Evolutionary conservation across 2,888 invertebrate genomes (phyloP).

Genomic region (Dicycla oo): DNA sequence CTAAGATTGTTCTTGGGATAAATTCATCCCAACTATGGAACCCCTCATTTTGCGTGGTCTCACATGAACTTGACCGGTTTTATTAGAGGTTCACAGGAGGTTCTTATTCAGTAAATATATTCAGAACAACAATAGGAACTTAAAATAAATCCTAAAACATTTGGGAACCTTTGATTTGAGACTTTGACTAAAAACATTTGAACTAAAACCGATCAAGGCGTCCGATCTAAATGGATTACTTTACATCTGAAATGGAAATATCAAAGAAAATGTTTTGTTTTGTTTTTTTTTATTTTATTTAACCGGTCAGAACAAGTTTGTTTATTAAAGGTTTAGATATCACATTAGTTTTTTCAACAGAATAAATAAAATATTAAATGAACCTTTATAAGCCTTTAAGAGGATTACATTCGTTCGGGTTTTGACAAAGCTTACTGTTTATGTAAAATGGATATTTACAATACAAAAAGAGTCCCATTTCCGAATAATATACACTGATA

Average conservation of each 20-base stretch:
- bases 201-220: slow-evolving; percentile 14
- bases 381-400: slow-evolving; percentile 38
- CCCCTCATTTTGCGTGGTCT: no score
- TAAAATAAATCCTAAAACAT: slow-evolving; percentile 8
- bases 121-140: neutral
- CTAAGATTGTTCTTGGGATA: no score
- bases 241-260: slow-evolving; percentile 12
- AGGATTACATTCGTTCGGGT: slow-evolving; percentile 30
- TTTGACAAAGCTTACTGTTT: slow-evolving; percentile 28
- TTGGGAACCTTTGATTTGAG: neutral
- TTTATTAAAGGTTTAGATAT: neutral
- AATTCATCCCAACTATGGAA: no score
- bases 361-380: slow-evolving; percentile 46
- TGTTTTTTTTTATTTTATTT: slow-evolving; percentile 6
- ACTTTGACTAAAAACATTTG: slow-evolving; percentile 12
- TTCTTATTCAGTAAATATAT: neutral
- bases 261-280: neutral
- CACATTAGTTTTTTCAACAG: no score
- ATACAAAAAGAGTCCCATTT: no score
- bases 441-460: no score
- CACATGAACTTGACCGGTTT: no score
- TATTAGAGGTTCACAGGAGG: neutral
- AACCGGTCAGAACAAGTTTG: neutral
- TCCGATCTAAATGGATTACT: slow-evolving; percentile 43
- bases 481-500: slow-evolving; percentile 1